Evolutionary conservation across 2,113 vertebrate genomes (phyloP), one percentile per base, ranked within the genome.

Genomic region (Leucopsar rothschildi): DNA sequence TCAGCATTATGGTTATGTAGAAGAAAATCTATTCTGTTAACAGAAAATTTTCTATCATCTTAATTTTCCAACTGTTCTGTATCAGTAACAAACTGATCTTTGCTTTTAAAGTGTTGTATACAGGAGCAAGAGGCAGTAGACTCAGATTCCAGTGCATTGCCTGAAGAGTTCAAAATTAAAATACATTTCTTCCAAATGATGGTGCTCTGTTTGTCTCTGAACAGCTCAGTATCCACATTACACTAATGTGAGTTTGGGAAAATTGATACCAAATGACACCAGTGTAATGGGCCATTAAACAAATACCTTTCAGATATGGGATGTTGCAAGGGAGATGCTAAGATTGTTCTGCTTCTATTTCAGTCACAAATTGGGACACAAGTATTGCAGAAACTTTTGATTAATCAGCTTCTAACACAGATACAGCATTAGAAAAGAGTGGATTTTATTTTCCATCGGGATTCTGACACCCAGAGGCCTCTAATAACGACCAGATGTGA

Each of bases 361-460:
- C 27, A 42, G 1, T 92, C 31, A 18, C 57, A 63, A 88, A 76
- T 29, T 19, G 31, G 1, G 1, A 52, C 37, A 52, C 37, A 83
- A 35, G 76, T 80, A 45, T 52, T 89, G 57, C 45, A 73, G 76
- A 73, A 80, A 78, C 35, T 91, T 82, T 69, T 50, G 15, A 88
- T 83, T 84, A 89, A 71, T 31, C 56, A 23, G 10, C 12, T 86
- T 80, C 35, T 70, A 76, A 76, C n/a, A 88, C 9, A 92, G 82
- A 64, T 90, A 56, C 56, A 66, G 44, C 37, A 57, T 90, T 79
- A 47, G 71, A 72, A 65, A 90, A 65, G 60, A 83, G 49, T 73
- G 47, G 69, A n/a, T 96, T 96, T 93, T 65, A 21, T 92, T 63
- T 96, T 97, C 94, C 82, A 50, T 49, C 90, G 77, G 47, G 45